Evolutionary conservation across 2,797 vertebrate genomes (phyloP).

Genomic region (Clamator glandarius): DNA sequence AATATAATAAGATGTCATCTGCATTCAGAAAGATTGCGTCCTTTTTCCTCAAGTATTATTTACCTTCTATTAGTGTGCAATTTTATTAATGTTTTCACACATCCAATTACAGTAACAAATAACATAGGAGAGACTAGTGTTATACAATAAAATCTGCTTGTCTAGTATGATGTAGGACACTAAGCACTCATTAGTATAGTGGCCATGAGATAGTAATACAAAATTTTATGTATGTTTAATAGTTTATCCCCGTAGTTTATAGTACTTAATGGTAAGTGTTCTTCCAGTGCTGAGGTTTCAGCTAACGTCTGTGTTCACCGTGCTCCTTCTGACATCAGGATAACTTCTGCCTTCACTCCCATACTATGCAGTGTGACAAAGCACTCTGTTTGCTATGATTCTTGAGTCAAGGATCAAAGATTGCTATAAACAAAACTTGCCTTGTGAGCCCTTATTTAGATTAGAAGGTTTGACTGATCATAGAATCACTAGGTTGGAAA

Average conservation of each 20-base stretch:
- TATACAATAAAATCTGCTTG: neutral
- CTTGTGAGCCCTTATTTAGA: neutral
- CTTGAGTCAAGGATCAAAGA: neutral
- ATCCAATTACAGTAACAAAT: neutral
- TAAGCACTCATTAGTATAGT: accelerated
- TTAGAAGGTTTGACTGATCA: neutral
- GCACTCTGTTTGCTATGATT: neutral
- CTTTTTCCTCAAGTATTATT: neutral
- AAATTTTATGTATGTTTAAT: neutral
- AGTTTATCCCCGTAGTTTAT: neutral
- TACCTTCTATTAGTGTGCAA: neutral
- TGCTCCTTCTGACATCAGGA: neutral
- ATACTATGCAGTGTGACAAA: neutral
- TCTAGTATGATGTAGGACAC: neutral
- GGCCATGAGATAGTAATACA: neutral
- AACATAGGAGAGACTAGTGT: neutral
- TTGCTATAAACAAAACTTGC: neutral
- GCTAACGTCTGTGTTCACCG: neutral
- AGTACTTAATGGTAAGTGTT: neutral
- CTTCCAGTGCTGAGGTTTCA: neutral
- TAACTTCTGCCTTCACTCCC: neutral
- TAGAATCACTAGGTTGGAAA: too few relatives aligned
- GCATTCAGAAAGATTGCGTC: slow-evolving; percentile 32
- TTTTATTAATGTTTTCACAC: neutral
- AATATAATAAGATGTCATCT: slow-evolving; percentile 67